A percentile compares a stretch with the other conserved stretches of the same genome.
Conservation (phyloP, 2,888 invertebrate species). For the Dicranocentrus wangi region DNA sequence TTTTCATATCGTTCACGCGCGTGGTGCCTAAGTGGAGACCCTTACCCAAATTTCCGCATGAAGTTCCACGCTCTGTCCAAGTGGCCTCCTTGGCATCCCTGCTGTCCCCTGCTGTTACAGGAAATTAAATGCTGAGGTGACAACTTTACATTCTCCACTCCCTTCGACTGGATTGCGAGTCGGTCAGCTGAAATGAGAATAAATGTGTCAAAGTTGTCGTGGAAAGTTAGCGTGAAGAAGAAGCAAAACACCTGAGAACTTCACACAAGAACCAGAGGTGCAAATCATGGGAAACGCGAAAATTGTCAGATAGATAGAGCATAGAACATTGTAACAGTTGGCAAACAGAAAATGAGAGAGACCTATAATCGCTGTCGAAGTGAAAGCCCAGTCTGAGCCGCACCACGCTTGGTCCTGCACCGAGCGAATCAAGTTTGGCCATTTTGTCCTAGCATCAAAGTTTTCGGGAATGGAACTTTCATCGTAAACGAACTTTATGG, state of each 20-base stretch:
- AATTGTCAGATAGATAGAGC: too few relatives aligned
- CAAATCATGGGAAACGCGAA: too few relatives aligned
- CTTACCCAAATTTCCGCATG: constrained; percentile 81
- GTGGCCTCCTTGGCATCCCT: constrained; percentile 90
- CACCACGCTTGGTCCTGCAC: constrained; percentile 82
- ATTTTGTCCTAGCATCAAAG: constrained; percentile 86
- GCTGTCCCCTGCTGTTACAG: constrained; percentile 85
- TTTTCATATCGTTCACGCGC: too few relatives aligned
- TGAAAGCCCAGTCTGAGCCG: constrained; percentile 94
- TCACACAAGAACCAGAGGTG: too few relatives aligned
- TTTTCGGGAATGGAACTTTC: constrained; percentile 79
- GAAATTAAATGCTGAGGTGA: constrained; percentile 91
- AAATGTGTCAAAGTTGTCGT: too few relatives aligned
- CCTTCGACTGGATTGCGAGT: constrained; percentile 89
- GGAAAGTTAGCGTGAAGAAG: too few relatives aligned
- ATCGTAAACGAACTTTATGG: constrained; percentile 77
- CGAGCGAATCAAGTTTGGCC: constrained; percentile 84
- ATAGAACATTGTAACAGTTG: too few relatives aligned
- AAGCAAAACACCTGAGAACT: not conserved
- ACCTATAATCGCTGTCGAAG: constrained; percentile 83
- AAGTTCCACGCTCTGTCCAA: constrained; percentile 94
- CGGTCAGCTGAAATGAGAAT: constrained; percentile 75
- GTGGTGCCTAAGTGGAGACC: too few relatives aligned
- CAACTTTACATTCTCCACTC: constrained; percentile 82
- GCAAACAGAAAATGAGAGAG: constrained; percentile 2